These are phyloP conservation scores for Boloria euphrosyne DNA, from an alignment of 2,888 invertebrate genomes.

Conservation along the genomic window DNA sequence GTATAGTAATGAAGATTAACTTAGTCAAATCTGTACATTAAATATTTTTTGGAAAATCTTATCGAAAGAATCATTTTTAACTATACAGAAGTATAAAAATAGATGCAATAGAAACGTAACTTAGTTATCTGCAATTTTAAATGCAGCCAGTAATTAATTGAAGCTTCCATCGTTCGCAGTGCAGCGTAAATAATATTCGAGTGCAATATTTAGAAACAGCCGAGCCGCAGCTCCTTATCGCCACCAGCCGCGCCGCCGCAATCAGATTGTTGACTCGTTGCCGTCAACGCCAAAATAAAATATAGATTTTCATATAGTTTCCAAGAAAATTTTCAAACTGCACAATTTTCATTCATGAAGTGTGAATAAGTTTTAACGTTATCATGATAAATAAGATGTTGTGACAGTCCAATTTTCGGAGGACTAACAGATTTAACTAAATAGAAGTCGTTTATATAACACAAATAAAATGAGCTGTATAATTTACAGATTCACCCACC, in stretches of 20 bases:
- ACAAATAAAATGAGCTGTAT: conserved; percentile 35
- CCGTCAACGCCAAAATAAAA: conserved; percentile 15
- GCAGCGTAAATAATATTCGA: conserved; percentile 39
- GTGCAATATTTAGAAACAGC: conserved; percentile 51
- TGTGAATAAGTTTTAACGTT: no score
- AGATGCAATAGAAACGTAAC: not conserved
- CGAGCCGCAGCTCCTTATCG: conserved; percentile 53
- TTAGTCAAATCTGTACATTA: no score
- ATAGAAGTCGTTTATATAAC: no score
- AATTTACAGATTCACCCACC: no score
- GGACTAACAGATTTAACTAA: no score
- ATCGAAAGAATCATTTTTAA: no score
- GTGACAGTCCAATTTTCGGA: no score
- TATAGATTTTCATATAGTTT: not conserved
- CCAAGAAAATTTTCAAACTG: not conserved
- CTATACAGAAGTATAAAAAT: not conserved
- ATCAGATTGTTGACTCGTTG: conserved; percentile 50
- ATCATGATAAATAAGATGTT: no score
- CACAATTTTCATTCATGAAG: no score
- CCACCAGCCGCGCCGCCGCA: conserved; percentile 50
- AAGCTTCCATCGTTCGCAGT: conserved; percentile 27
- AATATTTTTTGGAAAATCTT: no score
- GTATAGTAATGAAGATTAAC: no score
- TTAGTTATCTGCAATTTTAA: conserved; percentile 1
- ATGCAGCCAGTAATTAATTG: conserved; percentile 32